Evolutionary conservation across 2,797 vertebrate species (phyloP), one percentile per base, ranked within the genome.

Genomic region (Intellagama lesueurii): DNA sequence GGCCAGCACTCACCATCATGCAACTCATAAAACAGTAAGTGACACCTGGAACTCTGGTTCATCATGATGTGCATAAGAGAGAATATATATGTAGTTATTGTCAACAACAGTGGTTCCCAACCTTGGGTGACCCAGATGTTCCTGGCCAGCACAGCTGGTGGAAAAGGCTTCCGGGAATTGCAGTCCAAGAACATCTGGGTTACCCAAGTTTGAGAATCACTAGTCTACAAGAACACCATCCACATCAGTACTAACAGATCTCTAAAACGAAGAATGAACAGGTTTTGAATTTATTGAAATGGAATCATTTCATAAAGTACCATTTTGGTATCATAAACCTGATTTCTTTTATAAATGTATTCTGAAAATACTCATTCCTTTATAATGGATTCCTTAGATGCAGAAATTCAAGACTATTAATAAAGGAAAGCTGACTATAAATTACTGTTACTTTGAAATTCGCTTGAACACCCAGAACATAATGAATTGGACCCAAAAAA

Each of bases 371-470:
- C 3, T 32, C 7, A 69, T 69, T 83, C 17, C 75, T 89, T 44
- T 52, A 16, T 16, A 14, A 76, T 66, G 35, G 26, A 73, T 7
- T 85, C 47, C n/a, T 82, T 60, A 76, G 81, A 35, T 81, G 47
- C 24, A 88, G 19, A 68, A 49, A 82, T 87, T 87, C 68, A 44
- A 81, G 12, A 56, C 66, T 73, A 80, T 86, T 94, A 95, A 83
- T 70, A 91, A 94, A 93, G 90, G 83, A 92, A 68, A 95, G 86
- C 35, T 91, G 32, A 89, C 56, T 24, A 83, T 60, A 92, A 88
- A 91, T 5, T 92, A 56, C 90, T 92, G 28, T 92, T 49, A 66
- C 86, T 16, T 94, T 87, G 76, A 90, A 93, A 72, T 52, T 92
- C 44, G 88, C 83, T 88, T 94, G 87, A 91, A 87, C 87, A 95